A percentile compares a stretch with the other conserved stretches of the same genome.
Conservation (phyloP, 2,797 vertebrate species). For the Neopelma chrysocephalum region DNA sequence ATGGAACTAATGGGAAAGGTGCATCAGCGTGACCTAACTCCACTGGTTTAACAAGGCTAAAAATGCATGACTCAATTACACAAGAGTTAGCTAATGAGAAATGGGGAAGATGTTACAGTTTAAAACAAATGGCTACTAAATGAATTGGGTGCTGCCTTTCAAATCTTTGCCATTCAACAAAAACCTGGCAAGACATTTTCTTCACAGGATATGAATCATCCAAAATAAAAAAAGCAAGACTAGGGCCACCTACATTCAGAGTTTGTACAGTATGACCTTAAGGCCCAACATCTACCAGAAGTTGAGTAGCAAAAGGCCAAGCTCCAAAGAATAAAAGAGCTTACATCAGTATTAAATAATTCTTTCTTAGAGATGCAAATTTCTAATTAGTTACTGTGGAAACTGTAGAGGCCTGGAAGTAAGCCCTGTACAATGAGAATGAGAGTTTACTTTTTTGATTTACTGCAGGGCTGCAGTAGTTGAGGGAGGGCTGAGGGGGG, state of each 20-base stretch:
- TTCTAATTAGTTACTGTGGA: slow-evolving; percentile 86
- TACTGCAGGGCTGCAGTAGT: slow-evolving; percentile 72
- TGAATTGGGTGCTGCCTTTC: slow-evolving; percentile 79
- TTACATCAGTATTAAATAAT: slow-evolving; percentile 86
- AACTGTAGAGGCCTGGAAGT: slow-evolving; percentile 81
- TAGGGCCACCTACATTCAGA: slow-evolving; percentile 83
- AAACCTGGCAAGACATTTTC: slow-evolving; percentile 80
- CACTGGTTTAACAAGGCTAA: slow-evolving; percentile 74
- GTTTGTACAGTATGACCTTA: slow-evolving; percentile 85
- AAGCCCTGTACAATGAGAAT: slow-evolving; percentile 80
- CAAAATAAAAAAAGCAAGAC: slow-evolving; percentile 74
- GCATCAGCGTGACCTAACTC: slow-evolving; percentile 70
- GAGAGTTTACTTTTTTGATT: slow-evolving; percentile 86
- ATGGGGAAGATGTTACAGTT: slow-evolving; percentile 77
- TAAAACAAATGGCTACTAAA: slow-evolving; percentile 81
- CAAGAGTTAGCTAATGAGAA: slow-evolving; percentile 82
- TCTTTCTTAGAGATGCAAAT: slow-evolving; percentile 82
- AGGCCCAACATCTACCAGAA: slow-evolving; percentile 81
- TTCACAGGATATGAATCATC: slow-evolving; percentile 83
- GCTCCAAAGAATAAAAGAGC: slow-evolving; percentile 78
- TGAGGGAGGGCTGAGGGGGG: slow-evolving; percentile 68
- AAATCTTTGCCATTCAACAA: slow-evolving; percentile 76
- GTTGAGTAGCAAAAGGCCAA: slow-evolving; percentile 82
- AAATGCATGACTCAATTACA: slow-evolving; percentile 84
- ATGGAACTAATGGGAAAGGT: slow-evolving; percentile 63